A percentile compares a stretch with the other conserved stretches of the same genome.
Conservation (phyloP, 2,888 invertebrate species). For the Troglohyphantes excavatus region DNA sequence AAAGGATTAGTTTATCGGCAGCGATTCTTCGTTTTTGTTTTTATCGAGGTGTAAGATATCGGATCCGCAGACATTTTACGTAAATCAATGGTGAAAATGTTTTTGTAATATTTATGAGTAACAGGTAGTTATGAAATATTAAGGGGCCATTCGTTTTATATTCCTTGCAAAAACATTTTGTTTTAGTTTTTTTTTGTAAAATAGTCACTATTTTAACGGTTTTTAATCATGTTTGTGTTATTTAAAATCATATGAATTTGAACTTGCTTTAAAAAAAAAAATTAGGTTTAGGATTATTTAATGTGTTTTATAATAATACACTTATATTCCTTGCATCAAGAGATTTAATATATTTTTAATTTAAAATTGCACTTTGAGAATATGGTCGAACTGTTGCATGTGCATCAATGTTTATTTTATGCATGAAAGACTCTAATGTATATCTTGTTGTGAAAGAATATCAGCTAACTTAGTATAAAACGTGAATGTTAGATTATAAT, state of each 20-base stretch:
- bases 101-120: neutral
- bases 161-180: too few species aligned
- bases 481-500: neutral
- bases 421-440: neutral
- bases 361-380: neutral
- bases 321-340: too few species aligned
- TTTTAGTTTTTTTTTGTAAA: too few species aligned
- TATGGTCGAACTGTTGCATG: neutral
- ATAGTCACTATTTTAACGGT: too few species aligned
- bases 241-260: too few species aligned
- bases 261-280: too few species aligned
- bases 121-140: too few species aligned
- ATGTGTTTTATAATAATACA: too few species aligned
- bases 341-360: neutral
- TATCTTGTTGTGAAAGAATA: neutral
- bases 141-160: too few species aligned
- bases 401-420: neutral
- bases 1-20: conserved; percentile 51
- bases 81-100: neutral
- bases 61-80: neutral
- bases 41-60: conserved; percentile 5
- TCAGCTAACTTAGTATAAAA: neutral
- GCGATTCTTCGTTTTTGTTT: neutral
- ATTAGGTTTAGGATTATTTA: too few species aligned
- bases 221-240: too few species aligned